phyloP scores from a whole-genome alignment of 1,140 invertebrate species.

The Caenorhabditis latens region DNA sequence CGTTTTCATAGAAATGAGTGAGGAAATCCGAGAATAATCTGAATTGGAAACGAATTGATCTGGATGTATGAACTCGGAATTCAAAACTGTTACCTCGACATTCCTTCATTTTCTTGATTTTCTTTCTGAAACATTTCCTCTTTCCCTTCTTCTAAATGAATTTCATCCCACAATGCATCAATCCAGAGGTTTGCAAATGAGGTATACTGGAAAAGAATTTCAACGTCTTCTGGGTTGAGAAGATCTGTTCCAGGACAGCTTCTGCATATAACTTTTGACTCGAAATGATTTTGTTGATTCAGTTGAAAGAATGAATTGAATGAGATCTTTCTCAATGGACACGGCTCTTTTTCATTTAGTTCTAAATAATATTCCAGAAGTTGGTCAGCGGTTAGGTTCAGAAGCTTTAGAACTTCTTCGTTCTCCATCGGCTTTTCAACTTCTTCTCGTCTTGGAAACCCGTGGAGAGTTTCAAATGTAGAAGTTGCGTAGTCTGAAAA shows the following conservation, averaged over 20 bases:
- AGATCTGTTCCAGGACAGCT: conserved; percentile 22
- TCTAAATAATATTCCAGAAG: conserved; percentile 27
- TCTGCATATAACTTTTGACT: not conserved
- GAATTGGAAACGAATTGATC: not conserved
- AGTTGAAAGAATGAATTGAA: not conserved
- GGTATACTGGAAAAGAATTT: not conserved
- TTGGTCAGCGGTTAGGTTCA: not conserved
- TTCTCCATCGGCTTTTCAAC: not conserved
- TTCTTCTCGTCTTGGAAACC: not conserved
- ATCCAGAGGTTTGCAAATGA: conserved; percentile 16
- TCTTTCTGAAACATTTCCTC: not conserved
- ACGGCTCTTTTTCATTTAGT: conserved; percentile 17
- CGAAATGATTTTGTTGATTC: not conserved
- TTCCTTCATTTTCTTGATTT: not conserved
- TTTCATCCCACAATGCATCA: conserved; percentile 17
- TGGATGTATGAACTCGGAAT: too few species aligned
- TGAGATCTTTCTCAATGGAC: not conserved
- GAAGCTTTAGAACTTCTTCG: not conserved
- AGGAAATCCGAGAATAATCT: not conserved
- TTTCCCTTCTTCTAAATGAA: not conserved
- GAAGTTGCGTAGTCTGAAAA: conserved; percentile 23
- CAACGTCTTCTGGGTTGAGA: not conserved
- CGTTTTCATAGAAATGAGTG: conserved; percentile 9
- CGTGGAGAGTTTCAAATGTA: not conserved
- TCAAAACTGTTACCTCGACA: too few species aligned